Evolutionary conservation across 1,140 invertebrate genomes (phyloP).

Genomic region (Drosophila elegans): DNA sequence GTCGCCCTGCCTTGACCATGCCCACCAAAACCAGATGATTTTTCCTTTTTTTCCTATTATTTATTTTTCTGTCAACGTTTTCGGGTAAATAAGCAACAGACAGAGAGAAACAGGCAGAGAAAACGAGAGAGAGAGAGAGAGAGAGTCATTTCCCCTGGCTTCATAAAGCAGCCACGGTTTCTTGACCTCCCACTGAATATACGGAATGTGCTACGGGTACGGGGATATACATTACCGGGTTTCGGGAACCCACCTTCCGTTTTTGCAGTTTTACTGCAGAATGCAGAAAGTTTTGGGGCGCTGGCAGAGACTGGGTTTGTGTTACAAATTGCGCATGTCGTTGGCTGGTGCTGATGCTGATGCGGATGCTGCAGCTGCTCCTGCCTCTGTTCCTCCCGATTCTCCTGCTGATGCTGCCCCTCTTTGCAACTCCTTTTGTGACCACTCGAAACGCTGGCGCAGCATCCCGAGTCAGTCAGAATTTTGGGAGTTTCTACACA

Average conservation of each 20-base stretch:
- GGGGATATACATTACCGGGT: slow-evolving; percentile 33
- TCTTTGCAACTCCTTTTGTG: slow-evolving; percentile 18
- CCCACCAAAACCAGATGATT: slow-evolving; percentile 58
- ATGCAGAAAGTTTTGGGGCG: slow-evolving; percentile 69
- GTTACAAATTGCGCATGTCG: slow-evolving; percentile 85
- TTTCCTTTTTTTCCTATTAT: slow-evolving; percentile 9
- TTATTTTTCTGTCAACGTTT: slow-evolving; percentile 25
- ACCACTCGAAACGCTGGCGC: slow-evolving; percentile 9
- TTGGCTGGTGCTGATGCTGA: slow-evolving; percentile 54
- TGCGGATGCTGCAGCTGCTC: slow-evolving; percentile 51
- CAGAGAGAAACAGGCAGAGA: slow-evolving; percentile 17
- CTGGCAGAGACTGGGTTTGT: slow-evolving; percentile 84
- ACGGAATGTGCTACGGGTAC: slow-evolving; percentile 30
- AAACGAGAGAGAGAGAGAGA: slow-evolving; percentile 17
- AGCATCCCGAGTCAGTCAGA: slow-evolving; percentile 35
- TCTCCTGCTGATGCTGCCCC: slow-evolving; percentile 3
- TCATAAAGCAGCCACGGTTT: slow-evolving; percentile 60
- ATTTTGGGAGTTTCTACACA: slow-evolving; percentile 41
- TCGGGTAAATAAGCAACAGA: slow-evolving; percentile 64
- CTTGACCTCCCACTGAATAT: slow-evolving; percentile 73
- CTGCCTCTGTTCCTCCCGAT: slow-evolving; percentile 10
- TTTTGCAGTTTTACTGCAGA: slow-evolving; percentile 50
- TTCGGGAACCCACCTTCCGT: slow-evolving; percentile 1
- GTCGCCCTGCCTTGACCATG: slow-evolving; percentile 76
- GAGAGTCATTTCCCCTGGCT: slow-evolving; percentile 42